A percentile compares a stretch with the other conserved stretches of the same genome.
These are phyloP conservation scores for Lumbricus terrestris DNA, from an alignment of 2,888 invertebrate species.

Conservation along the genomic window DNA sequence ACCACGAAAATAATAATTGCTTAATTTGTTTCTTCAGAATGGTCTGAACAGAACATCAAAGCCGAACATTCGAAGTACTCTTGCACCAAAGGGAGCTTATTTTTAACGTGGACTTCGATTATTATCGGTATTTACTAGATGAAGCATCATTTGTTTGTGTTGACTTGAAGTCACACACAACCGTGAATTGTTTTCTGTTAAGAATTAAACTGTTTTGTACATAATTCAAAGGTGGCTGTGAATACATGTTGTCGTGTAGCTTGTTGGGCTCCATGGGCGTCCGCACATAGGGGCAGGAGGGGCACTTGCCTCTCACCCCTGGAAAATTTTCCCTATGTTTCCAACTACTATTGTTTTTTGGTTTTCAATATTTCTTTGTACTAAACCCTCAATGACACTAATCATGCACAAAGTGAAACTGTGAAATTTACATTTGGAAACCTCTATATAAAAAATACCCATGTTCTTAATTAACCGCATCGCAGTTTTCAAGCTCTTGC, in stretches of 20 bases:
- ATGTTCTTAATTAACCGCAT: too few species aligned
- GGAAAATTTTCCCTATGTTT: too few species aligned
- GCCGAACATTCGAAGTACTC: conserved; percentile 35
- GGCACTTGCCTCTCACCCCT: too few species aligned
- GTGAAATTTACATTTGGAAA: too few species aligned
- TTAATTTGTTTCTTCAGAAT: conserved; percentile 25
- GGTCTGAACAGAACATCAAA: conserved; percentile 28
- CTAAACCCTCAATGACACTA: too few species aligned
- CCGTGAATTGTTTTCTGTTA: neutral
- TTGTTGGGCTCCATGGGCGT: too few species aligned
- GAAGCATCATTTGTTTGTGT: neutral
- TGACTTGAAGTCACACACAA: neutral
- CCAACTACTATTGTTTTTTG: too few species aligned
- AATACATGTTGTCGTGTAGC: neutral
- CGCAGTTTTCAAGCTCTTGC: too few species aligned
- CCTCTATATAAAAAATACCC: too few species aligned
- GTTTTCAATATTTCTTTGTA: too few species aligned
- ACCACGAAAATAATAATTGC: neutral
- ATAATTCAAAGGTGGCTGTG: neutral
- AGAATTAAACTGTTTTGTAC: neutral
- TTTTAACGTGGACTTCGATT: neutral
- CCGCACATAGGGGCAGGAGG: too few species aligned
- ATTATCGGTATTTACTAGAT: neutral
- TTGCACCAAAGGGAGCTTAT: conserved; percentile 26
- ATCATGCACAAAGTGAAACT: too few species aligned